These are phyloP conservation scores for Teinopalpus imperialis DNA, from an alignment of 2,888 invertebrate species.

Conservation along the genomic window DNA sequence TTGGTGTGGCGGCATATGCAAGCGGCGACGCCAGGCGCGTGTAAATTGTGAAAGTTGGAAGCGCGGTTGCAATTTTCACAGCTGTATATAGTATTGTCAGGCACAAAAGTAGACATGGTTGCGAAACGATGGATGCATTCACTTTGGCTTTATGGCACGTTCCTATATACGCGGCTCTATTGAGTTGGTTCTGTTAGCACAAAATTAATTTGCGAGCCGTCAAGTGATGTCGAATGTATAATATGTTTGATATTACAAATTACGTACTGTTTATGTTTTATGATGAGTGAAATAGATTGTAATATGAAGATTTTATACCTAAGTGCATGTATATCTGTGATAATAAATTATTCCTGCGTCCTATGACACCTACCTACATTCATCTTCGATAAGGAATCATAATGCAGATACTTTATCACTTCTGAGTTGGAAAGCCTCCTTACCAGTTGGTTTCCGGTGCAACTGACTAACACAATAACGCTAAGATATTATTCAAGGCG, in stretches of 20 bases:
- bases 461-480: too few relatives aligned
- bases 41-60: slow-evolving; percentile 73
- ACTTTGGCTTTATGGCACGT: slow-evolving; percentile 64
- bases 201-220: slow-evolving; percentile 23
- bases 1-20: slow-evolving; percentile 26
- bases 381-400: too few relatives aligned
- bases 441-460: too few relatives aligned
- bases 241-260: neutral
- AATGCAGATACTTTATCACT: too few relatives aligned
- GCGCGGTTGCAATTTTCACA: slow-evolving; percentile 69
- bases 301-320: too few relatives aligned
- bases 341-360: too few relatives aligned
- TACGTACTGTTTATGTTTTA: too few relatives aligned
- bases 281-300: too few relatives aligned
- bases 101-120: slow-evolving; percentile 46
- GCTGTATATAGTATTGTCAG: slow-evolving; percentile 71
- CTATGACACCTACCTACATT: too few relatives aligned
- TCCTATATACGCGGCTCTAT: slow-evolving; percentile 36
- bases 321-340: too few relatives aligned
- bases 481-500: too few relatives aligned
- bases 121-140: slow-evolving; percentile 49
- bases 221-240: slow-evolving; percentile 1
- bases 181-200: slow-evolving; percentile 34
- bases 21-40: slow-evolving; percentile 32
- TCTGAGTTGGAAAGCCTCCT: too few relatives aligned